Base-by-base conservation (phyloP, 2,888 invertebrate species). In the Odontomyia ornata region DNA sequence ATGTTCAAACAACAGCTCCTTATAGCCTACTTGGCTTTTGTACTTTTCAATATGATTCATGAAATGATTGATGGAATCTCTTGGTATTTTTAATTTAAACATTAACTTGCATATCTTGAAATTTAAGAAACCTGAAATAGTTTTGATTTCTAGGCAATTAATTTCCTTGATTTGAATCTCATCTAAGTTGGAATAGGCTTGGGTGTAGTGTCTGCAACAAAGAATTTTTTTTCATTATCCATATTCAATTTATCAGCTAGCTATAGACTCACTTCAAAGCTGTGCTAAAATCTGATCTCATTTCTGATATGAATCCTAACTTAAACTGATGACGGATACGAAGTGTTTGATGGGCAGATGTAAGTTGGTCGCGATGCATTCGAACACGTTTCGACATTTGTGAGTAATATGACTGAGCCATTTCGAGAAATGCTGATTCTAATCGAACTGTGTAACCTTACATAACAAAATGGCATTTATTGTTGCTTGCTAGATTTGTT, bases 291-390 rank as follows among this genome's bases (percentile, higher is more conserved):
- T 98, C 99, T 84, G 97, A 96, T 82, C 95, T 93, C 79, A 99
- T 87, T 88, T 99, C 99, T 83, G 95, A 95, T 75, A 97, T 91
- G 88, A 97, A 98, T 0, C 95, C 99, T 85, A 98, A 91, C 88
- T 99, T 99, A 85, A 98, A 98, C 84, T 98, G 96, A 88, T 99
- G 98, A 43, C 99, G 89, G 28, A 99, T 96, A 88, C 95, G 95
- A 75, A 99, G 89, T 82, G 95, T 93, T 85, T 95, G 95, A 87
- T 98, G 98, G 23, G 93, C 93, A 13, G 93, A 94, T 82, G 96
- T 96, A 46, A 98, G 89, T 83, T 95, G 94, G 84, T 98, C 97
- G 81, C 93, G 90, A 85, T 98, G 98, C 62, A 92, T 91, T 84
- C 97, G 96, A 52, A 97, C 91, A 80, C 92, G 91, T 82, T 95